These are phyloP conservation scores for Brachypalpus laphriformis DNA, from an alignment of 2,888 invertebrate genomes.

Conservation along the genomic window DNA sequence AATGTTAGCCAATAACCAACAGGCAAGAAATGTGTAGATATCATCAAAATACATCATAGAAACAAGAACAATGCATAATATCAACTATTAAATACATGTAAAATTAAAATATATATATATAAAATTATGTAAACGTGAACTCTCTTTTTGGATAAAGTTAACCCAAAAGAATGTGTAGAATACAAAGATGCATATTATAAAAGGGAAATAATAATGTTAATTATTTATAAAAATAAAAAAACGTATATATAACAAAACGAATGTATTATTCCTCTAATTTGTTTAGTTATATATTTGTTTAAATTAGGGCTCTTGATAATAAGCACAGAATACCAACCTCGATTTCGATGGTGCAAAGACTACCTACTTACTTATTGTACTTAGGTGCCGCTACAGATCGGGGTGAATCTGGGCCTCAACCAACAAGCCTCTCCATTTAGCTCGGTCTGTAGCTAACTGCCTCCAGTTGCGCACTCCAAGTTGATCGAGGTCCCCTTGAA, in stretches of 20 bases:
- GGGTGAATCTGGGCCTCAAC: too few species aligned
- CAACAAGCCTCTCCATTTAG: too few species aligned
- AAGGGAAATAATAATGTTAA: constrained; percentile 62
- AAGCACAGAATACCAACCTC: too few species aligned
- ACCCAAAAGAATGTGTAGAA: constrained; percentile 9
- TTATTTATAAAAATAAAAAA: constrained; percentile 62
- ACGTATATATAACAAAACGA: constrained; percentile 2
- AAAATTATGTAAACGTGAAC: constrained; percentile 3
- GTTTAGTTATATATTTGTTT: too few species aligned
- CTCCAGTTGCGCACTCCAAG: too few species aligned
- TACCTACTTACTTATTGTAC: too few species aligned
- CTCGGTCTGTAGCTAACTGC: too few species aligned
- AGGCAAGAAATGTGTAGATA: not conserved
- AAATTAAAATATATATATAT: constrained; percentile 8
- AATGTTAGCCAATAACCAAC: not conserved
- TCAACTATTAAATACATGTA: not conserved
- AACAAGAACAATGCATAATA: not conserved
- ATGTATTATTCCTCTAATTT: not conserved
- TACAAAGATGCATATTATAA: constrained; percentile 18
- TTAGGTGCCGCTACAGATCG: too few species aligned
- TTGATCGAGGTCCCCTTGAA: too few species aligned
- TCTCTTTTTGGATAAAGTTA: constrained; percentile 15
- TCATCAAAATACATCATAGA: not conserved
- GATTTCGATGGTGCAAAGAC: too few species aligned
- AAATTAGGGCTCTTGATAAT: too few species aligned